Evolutionary conservation across 2,888 invertebrate species (phyloP).

Genomic region (Pediacus dermestoides): DNA sequence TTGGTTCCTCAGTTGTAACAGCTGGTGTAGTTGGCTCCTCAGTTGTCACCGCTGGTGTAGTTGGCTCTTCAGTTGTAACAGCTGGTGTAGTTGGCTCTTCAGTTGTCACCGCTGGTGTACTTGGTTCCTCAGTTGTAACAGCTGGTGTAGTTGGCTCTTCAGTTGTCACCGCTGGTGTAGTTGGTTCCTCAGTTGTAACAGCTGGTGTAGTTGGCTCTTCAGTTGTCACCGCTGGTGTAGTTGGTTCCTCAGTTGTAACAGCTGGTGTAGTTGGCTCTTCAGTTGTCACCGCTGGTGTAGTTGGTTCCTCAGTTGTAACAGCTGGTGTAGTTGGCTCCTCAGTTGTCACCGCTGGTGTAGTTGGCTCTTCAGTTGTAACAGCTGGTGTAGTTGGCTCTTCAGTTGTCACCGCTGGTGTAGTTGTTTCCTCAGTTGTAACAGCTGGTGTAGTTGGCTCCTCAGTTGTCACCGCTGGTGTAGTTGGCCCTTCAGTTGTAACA

Average conservation of each 20-base stretch:
- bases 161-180: constrained; percentile 1
- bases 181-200: constrained; percentile 16
- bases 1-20: constrained; percentile 37
- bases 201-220: background rate
- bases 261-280: constrained; percentile 11
- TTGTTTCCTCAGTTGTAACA: constrained; percentile 26
- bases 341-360: constrained; percentile 16
- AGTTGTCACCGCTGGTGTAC: constrained; percentile 1
- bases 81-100: constrained; percentile 7
- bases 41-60: constrained; percentile 16
- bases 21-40: background rate
- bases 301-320: constrained; percentile 37
- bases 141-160: constrained; percentile 43
- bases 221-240: constrained; percentile 6
- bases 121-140: constrained; percentile 26
- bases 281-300: constrained; percentile 30
- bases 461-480: constrained; percentile 1
- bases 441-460: constrained; percentile 43
- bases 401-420: constrained; percentile 1
- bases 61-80: constrained; percentile 2
- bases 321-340: background rate
- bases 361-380: constrained; percentile 2
- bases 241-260: constrained; percentile 6
- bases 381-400: constrained; percentile 7
- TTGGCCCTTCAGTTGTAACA: constrained; percentile 16